A percentile compares a stretch with the other conserved stretches of the same genome.
phyloP scores from a whole-genome alignment of 2,888 invertebrate species.

The Sphaerophoria taeniata region DNA sequence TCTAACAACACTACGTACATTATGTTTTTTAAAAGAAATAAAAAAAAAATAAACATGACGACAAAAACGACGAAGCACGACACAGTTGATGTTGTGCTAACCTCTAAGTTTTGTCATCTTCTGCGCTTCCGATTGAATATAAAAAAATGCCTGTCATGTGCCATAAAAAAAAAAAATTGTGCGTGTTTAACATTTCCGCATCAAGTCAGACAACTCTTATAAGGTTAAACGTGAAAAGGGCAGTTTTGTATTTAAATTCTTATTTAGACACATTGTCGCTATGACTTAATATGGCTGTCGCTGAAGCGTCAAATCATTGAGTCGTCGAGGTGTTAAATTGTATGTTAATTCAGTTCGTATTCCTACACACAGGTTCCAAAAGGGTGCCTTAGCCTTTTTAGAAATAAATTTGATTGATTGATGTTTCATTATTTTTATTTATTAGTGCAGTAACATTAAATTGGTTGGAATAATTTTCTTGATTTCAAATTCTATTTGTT shows the following conservation, averaged over 20 bases:
- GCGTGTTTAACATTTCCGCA: conserved; percentile 45
- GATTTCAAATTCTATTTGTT: background rate
- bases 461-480: background rate
- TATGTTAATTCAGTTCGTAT: conserved; percentile 43
- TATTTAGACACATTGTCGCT: conserved; percentile 6
- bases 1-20: background rate
- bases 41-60: background rate
- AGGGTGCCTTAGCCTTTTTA: background rate
- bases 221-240: conserved; percentile 46
- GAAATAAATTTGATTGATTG: conserved; percentile 32
- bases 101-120: conserved; percentile 19
- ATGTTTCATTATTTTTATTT: background rate
- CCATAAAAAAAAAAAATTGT: conserved; percentile 15
- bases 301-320: conserved; percentile 43
- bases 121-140: background rate
- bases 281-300: conserved; percentile 12
- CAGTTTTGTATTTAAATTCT: conserved; percentile 12
- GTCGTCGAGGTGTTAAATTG: conserved; percentile 44
- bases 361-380: conserved; percentile 6
- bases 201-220: background rate
- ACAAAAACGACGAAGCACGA: background rate
- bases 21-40: background rate
- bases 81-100: background rate
- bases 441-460: background rate
- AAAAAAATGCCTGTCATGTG: conserved; percentile 36